Evolutionary conservation across 2,113 vertebrate genomes (phyloP), one percentile per base, ranked within the genome.

Genomic region (Siniperca chuatsi): DNA sequence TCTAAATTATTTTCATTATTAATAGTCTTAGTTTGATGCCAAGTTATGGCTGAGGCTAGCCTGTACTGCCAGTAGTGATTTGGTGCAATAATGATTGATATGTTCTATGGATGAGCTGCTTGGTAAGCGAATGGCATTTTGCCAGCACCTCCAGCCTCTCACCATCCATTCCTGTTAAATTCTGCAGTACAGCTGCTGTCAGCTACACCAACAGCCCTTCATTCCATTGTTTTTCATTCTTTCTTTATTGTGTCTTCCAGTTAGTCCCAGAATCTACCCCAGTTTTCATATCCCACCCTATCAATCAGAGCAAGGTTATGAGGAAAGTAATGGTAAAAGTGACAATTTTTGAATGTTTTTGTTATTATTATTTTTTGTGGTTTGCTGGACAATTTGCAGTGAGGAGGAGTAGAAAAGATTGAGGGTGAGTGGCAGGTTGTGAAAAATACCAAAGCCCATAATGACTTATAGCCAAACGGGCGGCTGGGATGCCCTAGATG

Each of bases 61-160:
- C 2, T 44, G 35, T n/a, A 25, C 15, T 74, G 66, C 70, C 54
- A 75, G 33, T 8, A 13, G 75, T 81, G 73, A 82, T 58, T 74
- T 75, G 78, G 48, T 48, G 40, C 42, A 29, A 16, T 33, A 58
- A 60, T 66, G 37, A 84, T 64, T 69, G 68, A 67, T 84, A n/a
- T 52, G 42, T 0, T 68, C 23, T 54, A 20, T 55, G 37, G 58
- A 33, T 29, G 35, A 67, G 60, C 20, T 29, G 42, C 75, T 44
- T 42, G 74, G 55, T 69, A 68, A 58, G 42, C 60, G 33, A 82
- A 50, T 37, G 60, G 71, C 58, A 4, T 62, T 58, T 10, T 72
- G 75, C 75, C 81, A 75, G 52, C 61, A n/a, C 46, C 18, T 77
- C 8, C 46, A 64, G 44, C 67, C 25, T 80, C 72, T 81, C 70